Percentiles rank a stretch among this genome's conserved stretches.
Conservation (phyloP, 2,797 vertebrate species). For the Gephyroberyx darwinii region DNA sequence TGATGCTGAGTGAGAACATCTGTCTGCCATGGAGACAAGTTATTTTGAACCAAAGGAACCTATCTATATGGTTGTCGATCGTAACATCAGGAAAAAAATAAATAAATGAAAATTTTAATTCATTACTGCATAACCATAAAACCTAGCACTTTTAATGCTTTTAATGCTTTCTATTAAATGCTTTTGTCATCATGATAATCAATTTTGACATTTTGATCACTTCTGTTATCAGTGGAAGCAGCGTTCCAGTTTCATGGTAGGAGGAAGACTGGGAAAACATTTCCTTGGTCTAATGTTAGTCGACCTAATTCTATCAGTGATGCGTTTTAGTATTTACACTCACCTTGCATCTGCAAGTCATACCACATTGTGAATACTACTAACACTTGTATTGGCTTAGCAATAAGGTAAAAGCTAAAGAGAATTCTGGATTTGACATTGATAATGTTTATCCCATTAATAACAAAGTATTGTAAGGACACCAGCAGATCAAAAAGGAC, state of each 20-base stretch:
- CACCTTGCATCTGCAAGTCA: not conserved
- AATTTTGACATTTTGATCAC: too few relatives aligned
- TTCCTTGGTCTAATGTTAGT: not conserved
- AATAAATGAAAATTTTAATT: not conserved
- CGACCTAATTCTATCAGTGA: slow-evolving; percentile 5
- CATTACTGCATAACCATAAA: not conserved
- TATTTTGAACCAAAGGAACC: not conserved
- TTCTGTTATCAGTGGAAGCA: not conserved
- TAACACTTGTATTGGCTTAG: not conserved
- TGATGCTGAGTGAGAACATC: not conserved
- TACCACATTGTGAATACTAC: not conserved
- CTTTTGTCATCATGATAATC: too few relatives aligned
- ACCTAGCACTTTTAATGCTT: not conserved
- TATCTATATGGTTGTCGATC: too few relatives aligned
- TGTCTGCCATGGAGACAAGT: slow-evolving; percentile 9
- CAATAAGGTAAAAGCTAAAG: not conserved
- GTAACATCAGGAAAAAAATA: too few relatives aligned
- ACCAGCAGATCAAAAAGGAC: not conserved
- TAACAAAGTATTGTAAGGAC: not conserved
- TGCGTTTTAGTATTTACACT: not conserved
- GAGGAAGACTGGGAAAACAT: not conserved
- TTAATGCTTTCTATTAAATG: too few relatives aligned
- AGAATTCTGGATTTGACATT: not conserved
- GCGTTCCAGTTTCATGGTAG: not conserved
- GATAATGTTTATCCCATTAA: not conserved